A percentile compares a stretch with the other conserved stretches of the same genome.
These are phyloP conservation scores for Epizoanthus scotinus DNA, from an alignment of 92 coral and sea anemone species.

Conservation along the genomic window DNA sequence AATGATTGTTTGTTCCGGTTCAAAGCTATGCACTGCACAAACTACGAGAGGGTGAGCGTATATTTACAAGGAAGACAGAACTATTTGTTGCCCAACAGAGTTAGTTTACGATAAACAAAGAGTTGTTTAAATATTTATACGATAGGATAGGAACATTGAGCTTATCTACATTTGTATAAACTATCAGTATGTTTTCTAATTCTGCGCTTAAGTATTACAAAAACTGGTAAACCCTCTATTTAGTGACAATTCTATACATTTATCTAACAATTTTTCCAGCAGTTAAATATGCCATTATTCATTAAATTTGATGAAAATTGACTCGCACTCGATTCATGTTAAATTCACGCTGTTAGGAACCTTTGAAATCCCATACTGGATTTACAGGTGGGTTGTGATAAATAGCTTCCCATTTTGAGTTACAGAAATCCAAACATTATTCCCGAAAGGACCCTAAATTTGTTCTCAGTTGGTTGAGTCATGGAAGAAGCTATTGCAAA, in stretches of 20 bases:
- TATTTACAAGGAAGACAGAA: not conserved
- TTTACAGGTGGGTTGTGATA: not conserved
- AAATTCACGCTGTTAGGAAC: not conserved
- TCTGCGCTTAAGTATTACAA: not conserved
- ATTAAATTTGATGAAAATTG: slow-evolving; percentile 13
- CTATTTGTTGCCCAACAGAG: not conserved
- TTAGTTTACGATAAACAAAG: slow-evolving; percentile 17
- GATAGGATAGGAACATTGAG: not conserved
- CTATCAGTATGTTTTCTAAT: not conserved
- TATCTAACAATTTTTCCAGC: not conserved
- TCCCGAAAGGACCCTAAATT: too few species aligned
- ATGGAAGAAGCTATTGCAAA: too few species aligned
- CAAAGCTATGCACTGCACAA: not conserved
- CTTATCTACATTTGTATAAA: not conserved
- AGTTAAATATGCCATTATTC: not conserved
- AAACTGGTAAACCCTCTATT: not conserved
- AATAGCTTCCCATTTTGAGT: too few species aligned
- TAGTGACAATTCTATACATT: not conserved
- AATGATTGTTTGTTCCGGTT: not conserved
- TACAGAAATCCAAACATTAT: too few species aligned
- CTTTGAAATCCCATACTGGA: not conserved
- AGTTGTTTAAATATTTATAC: slow-evolving; percentile 9
- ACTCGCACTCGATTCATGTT: not conserved
- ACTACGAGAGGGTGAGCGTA: slow-evolving; percentile 1
- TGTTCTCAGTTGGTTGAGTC: too few species aligned